Evolutionary conservation across 2,113 vertebrate species (phyloP).

Genomic region (Pluvialis apricaria): DNA sequence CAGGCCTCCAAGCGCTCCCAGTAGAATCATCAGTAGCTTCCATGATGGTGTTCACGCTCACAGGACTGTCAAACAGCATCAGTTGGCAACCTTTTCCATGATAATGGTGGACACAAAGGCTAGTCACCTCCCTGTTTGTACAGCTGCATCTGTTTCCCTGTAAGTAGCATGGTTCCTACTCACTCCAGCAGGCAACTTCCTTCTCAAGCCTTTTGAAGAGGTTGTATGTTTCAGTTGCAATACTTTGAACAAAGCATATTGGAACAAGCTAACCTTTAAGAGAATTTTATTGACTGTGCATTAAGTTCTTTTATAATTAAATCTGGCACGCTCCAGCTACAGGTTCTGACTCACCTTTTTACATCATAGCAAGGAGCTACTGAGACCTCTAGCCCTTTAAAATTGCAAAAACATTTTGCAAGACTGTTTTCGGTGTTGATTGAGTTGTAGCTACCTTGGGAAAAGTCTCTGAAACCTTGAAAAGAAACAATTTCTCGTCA

Average conservation of each 20-base stretch:
- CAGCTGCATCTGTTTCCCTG: neutral
- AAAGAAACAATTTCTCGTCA: conserved; percentile 42
- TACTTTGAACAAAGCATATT: neutral
- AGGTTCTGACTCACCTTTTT: conserved; percentile 27
- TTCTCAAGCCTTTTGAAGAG: neutral
- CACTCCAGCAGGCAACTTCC: neutral
- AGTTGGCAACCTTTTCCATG: neutral
- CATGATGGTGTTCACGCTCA: neutral
- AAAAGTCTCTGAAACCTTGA: conserved; percentile 38
- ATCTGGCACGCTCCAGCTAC: neutral
- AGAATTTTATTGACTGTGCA: neutral
- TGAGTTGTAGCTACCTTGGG: conserved; percentile 35
- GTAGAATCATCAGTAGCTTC: neutral
- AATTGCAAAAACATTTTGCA: conserved; percentile 21
- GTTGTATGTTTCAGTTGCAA: neutral
- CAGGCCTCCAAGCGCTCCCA: neutral
- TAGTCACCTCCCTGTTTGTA: neutral
- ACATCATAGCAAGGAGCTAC: neutral
- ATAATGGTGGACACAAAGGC: neutral
- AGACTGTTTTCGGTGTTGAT: neutral
- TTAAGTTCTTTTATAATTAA: neutral
- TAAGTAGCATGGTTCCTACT: neutral
- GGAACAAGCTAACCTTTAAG: conserved; percentile 15
- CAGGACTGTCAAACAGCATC: neutral
- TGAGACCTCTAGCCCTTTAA: conserved; percentile 6